Base-by-base conservation (phyloP, 1,140 invertebrate genomes). In the Schlechtendalia chinensis region DNA sequence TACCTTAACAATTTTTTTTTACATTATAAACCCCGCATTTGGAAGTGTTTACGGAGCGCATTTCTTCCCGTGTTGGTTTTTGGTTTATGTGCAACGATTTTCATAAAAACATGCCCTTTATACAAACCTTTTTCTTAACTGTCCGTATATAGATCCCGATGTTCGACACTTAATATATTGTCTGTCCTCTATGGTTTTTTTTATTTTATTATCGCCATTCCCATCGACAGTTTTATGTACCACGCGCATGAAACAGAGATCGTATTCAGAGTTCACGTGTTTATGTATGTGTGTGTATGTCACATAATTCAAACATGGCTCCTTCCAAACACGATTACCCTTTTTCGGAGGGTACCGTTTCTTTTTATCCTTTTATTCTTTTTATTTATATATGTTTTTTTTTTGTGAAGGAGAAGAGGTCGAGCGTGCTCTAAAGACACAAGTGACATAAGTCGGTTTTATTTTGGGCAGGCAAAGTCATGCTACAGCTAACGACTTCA, bases 141-240 rank as follows among this genome's bases (percentile, higher is more conserved):
- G 27, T 74, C n/a, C n/a, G 32, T 50, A 50, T 50, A 47, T 39
- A 14, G 8, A 63, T 63, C 75, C 19, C 58, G 59, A 63, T 61
- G 54, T 47, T 24, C 56, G 75, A 45, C 58, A 79, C 75, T 79
- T 61, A 63, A 79, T 79, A 59, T 63, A 63, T 50, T n/a, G 50
- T n/a, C 29, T 72, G 24, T 53, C 17, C 24, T 53, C 47, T 72
- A 45, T 54, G 27, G 14, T 72, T 72, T 53, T 72, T 22, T 77
- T 77, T 77, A 58, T 77, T 77, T 77, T 77, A 77, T 59, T 77
- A 59, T 59, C 56, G 54, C 54, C 54, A 63, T 61, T 79, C 50
- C 75, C 75, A 79, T 79, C 75, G 56, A 79, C 39, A 47, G 75
- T 79, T 79, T 61, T 79, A 77, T 77, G 72, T 59, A 50, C 32